Evolutionary conservation across 2,888 invertebrate genomes (phyloP).

Genomic region (Gisinianus flammeolus): DNA sequence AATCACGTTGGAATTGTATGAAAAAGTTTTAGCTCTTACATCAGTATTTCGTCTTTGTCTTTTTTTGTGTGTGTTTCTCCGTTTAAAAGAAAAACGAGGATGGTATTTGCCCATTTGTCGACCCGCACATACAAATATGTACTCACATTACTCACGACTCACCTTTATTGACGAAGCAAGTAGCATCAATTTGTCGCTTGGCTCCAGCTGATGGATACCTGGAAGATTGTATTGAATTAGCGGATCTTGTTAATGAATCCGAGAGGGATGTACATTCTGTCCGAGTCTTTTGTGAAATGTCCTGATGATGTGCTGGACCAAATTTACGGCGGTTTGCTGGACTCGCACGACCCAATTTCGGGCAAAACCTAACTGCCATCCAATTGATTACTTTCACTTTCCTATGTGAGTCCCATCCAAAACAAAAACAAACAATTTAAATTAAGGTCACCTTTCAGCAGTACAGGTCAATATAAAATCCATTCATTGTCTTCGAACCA

Average conservation of each 20-base stretch:
- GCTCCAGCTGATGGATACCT: constrained; percentile 40
- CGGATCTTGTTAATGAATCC: constrained; percentile 53
- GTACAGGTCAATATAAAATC: too few species aligned
- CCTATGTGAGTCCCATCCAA: constrained; percentile 30
- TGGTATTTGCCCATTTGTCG: too few species aligned
- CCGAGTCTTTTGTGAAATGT: constrained; percentile 52
- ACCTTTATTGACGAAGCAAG: constrained; percentile 38
- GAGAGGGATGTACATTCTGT: constrained; percentile 55
- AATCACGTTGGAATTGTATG: too few species aligned
- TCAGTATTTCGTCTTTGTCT: too few species aligned
- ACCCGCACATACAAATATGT: too few species aligned
- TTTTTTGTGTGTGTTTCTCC: too few species aligned
- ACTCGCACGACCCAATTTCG: constrained; percentile 46
- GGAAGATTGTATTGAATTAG: constrained; percentile 47
- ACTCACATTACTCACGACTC: not conserved
- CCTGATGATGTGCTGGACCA: constrained; percentile 48
- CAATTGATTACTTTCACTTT: constrained; percentile 54
- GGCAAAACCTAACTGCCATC: constrained; percentile 53
- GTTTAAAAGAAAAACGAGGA: too few species aligned
- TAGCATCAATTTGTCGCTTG: constrained; percentile 27
- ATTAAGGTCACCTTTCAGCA: too few species aligned
- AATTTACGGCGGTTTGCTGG: constrained; percentile 53
- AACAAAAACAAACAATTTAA: not conserved
- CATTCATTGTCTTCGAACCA: not conserved
- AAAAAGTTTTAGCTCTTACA: too few species aligned